Base-by-base conservation (phyloP, 2,113 vertebrate species). In the Phalacrocorax carbo region DNA sequence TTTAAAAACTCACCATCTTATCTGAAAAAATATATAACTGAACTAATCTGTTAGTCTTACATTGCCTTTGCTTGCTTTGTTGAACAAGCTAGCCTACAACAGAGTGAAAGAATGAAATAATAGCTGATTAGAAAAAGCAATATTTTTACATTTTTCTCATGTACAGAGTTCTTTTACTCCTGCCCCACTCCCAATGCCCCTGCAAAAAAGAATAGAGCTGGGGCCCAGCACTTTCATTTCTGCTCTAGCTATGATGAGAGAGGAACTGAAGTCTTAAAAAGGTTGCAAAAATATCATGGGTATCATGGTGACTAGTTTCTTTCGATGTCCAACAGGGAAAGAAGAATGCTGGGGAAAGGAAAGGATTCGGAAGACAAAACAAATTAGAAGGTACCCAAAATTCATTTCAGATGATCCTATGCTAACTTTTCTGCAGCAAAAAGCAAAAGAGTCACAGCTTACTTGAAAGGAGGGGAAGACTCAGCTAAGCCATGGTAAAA, bases 151-250 rank as follows among this genome's bases (percentile, higher is more conserved):
- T 71, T 69, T 86, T 83, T 19, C 13, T 77, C 4, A 36, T 26
- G 7, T 48, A 46, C 18, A 44, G n/a, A 77, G 22, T 32, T 51
- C 13, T 84, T 89, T 60, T 42, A 57, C 17, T 55, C 40, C 23
- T 2, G 1, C 4, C 3, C 7, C 5, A 8, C 5, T 76, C 1
- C 0, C 21, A 54, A n/a, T 49, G 34, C 9, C 6, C 18, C 25
- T 48, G 32, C 5, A 46, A 54, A 77, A 78, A 32, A 8, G 16
- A 73, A 57, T 12, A 55, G 1, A 13, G 12, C 6, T 78, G 26
- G 5, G 3, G 58, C 38, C 79, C 11, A 7, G 2, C 65, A 13
- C 6, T 54, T 71, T 89, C 16, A 25, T 49, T 86, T 88, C 34
- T 82, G 4, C 12, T 58, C 26, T 66, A 44, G 11, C 7, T 65